phyloP scores from a whole-genome alignment of 2,888 invertebrate genomes.

The Thecophora atra region DNA sequence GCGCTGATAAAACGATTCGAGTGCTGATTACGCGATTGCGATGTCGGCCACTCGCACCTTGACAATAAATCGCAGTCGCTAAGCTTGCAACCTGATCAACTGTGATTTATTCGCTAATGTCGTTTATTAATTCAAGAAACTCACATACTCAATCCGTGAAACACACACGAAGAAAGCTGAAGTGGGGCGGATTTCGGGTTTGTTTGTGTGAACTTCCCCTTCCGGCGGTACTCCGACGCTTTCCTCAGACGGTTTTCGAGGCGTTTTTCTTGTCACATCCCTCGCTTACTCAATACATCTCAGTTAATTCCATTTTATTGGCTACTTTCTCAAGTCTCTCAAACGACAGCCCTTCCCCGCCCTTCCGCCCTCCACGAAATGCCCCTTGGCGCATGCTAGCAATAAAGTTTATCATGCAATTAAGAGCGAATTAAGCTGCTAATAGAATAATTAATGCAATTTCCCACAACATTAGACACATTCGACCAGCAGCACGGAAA shows the following conservation, averaged over 20 bases:
- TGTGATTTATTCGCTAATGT: no score
- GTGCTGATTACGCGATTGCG: no score
- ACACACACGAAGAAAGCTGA: no score
- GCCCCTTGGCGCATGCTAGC: slow-evolving; percentile 42
- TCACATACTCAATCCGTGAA: no score
- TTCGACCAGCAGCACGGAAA: slow-evolving; percentile 49
- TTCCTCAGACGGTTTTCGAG: background rate
- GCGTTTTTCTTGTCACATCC: background rate
- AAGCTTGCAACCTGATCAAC: no score
- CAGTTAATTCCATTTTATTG: slow-evolving; percentile 23
- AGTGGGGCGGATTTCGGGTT: no score
- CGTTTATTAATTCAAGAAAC: no score
- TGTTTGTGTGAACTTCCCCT: no score
- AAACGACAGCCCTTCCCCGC: background rate
- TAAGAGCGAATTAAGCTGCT: slow-evolving; percentile 66
- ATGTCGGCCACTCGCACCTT: no score
- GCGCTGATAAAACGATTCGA: background rate
- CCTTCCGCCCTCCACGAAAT: background rate
- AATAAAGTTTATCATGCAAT: slow-evolving; percentile 67
- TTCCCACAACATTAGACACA: slow-evolving; percentile 66
- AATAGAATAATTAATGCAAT: slow-evolving; percentile 68
- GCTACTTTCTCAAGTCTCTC: background rate
- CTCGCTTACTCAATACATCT: background rate
- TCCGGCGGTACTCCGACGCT: no score
- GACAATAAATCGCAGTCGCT: no score